These are phyloP conservation scores for Todus mexicanus DNA, from an alignment of 2,797 vertebrate species.

Conservation along the genomic window DNA sequence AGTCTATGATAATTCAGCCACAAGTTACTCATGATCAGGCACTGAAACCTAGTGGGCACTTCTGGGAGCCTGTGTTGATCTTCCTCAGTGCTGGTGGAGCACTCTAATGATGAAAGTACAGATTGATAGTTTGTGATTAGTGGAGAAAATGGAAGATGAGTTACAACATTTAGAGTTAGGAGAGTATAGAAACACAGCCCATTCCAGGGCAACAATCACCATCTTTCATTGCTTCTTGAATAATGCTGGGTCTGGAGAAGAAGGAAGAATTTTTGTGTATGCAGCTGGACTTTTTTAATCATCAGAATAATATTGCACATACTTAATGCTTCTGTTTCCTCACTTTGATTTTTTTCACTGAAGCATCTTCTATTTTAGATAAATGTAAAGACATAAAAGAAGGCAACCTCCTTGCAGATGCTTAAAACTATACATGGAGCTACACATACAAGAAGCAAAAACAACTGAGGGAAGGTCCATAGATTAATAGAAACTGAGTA, in stretches of 20 bases:
- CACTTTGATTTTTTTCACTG: not conserved
- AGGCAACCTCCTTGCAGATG: not conserved
- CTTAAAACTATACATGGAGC: not conserved
- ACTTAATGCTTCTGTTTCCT: not conserved
- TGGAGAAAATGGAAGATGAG: not conserved
- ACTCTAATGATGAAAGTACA: not conserved
- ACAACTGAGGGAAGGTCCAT: not conserved
- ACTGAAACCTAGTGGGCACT: not conserved
- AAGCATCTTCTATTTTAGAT: not conserved
- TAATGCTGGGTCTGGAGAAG: not conserved
- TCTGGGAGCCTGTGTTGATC: fast-evolving
- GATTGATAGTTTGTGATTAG: not conserved
- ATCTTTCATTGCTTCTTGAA: not conserved
- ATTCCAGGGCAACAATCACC: not conserved
- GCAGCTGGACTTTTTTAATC: not conserved
- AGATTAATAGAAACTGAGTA: not conserved
- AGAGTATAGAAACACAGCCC: not conserved
- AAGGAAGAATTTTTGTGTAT: not conserved
- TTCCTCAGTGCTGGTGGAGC: not conserved
- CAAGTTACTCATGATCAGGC: not conserved
- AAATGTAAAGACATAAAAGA: not conserved
- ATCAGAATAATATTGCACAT: not conserved
- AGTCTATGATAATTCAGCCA: not conserved
- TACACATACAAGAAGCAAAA: not conserved
- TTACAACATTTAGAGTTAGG: not conserved